Evolutionary conservation across 2,113 vertebrate genomes (phyloP).

Genomic region (Thryonomys swinderianus): DNA sequence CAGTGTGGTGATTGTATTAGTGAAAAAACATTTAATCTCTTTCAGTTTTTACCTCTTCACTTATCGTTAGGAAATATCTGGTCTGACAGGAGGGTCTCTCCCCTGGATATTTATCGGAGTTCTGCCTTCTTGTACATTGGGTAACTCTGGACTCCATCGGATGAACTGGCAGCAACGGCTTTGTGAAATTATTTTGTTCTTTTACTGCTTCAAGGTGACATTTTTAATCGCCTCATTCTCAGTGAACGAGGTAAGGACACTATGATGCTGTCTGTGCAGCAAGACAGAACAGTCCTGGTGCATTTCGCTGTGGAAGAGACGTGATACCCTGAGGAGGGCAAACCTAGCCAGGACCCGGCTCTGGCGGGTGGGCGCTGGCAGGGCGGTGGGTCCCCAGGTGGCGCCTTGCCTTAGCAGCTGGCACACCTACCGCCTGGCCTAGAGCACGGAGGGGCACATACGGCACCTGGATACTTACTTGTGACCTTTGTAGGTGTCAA

Average conservation of each 20-base stretch:
- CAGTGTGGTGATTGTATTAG: background rate
- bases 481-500: conserved; percentile 90
- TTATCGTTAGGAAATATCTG: background rate
- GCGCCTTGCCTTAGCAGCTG: rapidly evolving
- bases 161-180: background rate
- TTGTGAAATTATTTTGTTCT: background rate
- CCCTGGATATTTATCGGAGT: background rate
- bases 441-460: background rate
- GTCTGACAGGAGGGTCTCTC: background rate
- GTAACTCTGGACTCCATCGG: background rate
- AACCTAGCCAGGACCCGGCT: background rate
- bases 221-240: background rate
- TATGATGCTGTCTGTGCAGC: background rate
- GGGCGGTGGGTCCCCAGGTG: too few relatives aligned
- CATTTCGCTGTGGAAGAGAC: background rate
- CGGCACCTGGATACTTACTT: conserved; percentile 84
- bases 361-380: background rate
- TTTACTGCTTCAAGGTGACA: background rate
- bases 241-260: background rate
- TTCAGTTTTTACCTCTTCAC: background rate
- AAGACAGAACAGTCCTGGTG: background rate
- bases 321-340: background rate
- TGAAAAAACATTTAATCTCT: background rate
- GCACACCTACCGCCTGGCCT: background rate
- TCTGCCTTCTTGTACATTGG: background rate